phyloP scores from a whole-genome alignment of 2,113 vertebrate species.

The Chaetops frenatus region DNA sequence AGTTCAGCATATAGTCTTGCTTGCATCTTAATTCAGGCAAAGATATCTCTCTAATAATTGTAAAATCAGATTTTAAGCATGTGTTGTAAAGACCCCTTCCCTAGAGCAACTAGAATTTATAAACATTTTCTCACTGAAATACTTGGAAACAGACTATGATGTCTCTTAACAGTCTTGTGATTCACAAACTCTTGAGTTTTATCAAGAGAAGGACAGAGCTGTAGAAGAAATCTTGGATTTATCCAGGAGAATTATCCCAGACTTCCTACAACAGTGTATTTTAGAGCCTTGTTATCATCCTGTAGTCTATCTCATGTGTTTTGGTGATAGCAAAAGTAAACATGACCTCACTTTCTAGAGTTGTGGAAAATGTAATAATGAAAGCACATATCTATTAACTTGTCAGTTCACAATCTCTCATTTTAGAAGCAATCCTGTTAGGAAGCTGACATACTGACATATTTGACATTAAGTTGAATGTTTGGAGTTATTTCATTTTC shows the following conservation, averaged over 20 bases:
- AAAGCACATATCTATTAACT: neutral
- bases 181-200: neutral
- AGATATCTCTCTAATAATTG: neutral
- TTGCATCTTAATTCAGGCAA: neutral
- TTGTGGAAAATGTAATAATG: neutral
- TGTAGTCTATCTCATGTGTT: neutral
- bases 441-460: neutral
- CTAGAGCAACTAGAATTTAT: neutral
- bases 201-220: neutral
- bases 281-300: neutral
- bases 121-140: neutral
- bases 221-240: neutral
- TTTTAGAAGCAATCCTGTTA: neutral
- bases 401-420: neutral
- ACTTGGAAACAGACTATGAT: neutral
- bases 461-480: neutral
- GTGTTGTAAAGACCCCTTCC: neutral
- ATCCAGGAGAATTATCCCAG: neutral
- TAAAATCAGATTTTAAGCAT: neutral
- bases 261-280: neutral
- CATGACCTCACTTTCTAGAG: neutral
- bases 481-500: neutral
- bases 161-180: neutral
- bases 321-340: neutral
- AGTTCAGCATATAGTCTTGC: neutral